Evolutionary conservation across 2,888 invertebrate species (phyloP), one percentile per base, ranked within the genome.

Genomic region (Cephus pulcher): DNA sequence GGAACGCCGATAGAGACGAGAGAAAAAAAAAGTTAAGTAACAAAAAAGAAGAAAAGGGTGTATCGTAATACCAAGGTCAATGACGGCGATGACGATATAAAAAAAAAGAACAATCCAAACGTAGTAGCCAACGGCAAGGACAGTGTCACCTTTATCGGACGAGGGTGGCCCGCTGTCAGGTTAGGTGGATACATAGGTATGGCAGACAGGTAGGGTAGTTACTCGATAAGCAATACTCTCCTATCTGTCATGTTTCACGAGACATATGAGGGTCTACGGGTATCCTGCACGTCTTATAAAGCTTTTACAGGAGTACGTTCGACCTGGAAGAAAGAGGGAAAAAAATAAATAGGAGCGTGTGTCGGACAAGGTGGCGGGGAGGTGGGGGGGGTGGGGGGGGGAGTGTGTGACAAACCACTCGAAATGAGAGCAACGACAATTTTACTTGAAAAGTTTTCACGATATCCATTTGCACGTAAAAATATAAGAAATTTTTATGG

Each of bases 291-390:
- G 71, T 12, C 15, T 40, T 35, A 40, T 9, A 23, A 6, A 40
- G 6, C 56, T 23, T 9, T 23, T 56, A 23, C 23, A 9, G 56
- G 2, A 23, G 56, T 40, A 33, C 69, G 23, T 34, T 32, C 33
- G 75, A 68, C 3, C 34, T 3, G 69, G 15, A 69, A 11, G 15
- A 23, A 68, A 12, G n/a, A 73, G 68, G 68, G 73, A 33, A 40
- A 76, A 76, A 76, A 76, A 70, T 30, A n/a, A 23, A 37, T 33
- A 75, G 30, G 35, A n/a, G 15, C 34, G 35, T 23, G 12, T 4
- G 23, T 56, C 35, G 3, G 23, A 69, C 3, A 0, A 56, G 68
- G 33, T 23, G 15, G 6, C n/a, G 30, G 11, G 1, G n/a, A 9
- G 12, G 37, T 4, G 3, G 37, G 37, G 37, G 11, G 56, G 33